Evolutionary conservation across 2,113 vertebrate genomes (phyloP).

Genomic region (Brachirus orientalis): DNA sequence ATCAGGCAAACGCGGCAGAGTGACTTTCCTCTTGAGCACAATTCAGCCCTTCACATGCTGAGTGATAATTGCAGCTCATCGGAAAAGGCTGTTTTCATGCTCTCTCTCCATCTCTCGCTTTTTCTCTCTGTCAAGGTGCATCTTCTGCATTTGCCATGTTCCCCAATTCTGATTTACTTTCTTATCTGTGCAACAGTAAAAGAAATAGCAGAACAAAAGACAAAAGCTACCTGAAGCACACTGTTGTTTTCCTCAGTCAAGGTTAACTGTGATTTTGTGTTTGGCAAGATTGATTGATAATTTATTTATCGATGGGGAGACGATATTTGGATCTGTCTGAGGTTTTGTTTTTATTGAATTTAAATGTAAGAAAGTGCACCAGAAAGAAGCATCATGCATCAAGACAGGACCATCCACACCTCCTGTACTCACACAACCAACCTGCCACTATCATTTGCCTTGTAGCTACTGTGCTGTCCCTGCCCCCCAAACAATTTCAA

Average conservation of each 20-base stretch:
- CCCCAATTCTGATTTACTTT: conserved; percentile 32
- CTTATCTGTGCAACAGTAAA: conserved; percentile 37
- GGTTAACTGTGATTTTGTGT: conserved; percentile 50
- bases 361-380: not conserved
- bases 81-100: conserved; percentile 51
- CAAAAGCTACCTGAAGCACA: conserved; percentile 48
- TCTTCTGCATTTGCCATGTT: not conserved
- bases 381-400: not conserved
- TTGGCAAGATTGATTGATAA: conserved; percentile 47
- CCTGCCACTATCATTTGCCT: conserved; percentile 28
- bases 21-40: conserved; percentile 70
- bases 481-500: conserved; percentile 17
- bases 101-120: conserved; percentile 36
- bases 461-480: conserved; percentile 31
- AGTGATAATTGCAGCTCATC: conserved; percentile 67
- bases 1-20: conserved; percentile 64
- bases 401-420: conserved; percentile 4
- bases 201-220: conserved; percentile 34
- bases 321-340: conserved; percentile 18
- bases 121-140: conserved; percentile 36
- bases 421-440: conserved; percentile 41
- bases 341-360: conserved; percentile 9
- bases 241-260: conserved; percentile 51
- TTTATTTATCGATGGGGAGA: conserved; percentile 16
- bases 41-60: conserved; percentile 58